A percentile compares a stretch with the other conserved stretches of the same genome.
Conservation (phyloP, 2,113 vertebrate species). For the Oophaga pumilio region DNA sequence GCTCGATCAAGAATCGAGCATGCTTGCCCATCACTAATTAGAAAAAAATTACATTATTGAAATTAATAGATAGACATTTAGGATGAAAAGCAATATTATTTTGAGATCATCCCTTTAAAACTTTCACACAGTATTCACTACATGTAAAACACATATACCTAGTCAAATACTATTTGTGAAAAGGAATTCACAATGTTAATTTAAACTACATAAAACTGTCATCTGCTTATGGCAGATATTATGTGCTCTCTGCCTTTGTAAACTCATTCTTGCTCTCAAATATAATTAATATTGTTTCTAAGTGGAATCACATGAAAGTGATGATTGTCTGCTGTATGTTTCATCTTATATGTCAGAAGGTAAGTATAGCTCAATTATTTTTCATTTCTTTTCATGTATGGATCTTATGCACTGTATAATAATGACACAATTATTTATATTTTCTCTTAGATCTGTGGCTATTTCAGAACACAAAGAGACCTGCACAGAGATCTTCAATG, state of each 20-base stretch:
- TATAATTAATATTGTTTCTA: constrained; percentile 50
- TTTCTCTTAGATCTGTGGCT: constrained; percentile 43
- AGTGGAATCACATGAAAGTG: constrained; percentile 45
- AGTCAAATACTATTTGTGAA: background rate
- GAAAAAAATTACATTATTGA: no score
- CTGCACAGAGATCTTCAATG: constrained; percentile 47
- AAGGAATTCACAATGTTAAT: background rate
- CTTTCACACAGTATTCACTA: background rate
- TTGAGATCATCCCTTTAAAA: background rate
- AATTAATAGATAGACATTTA: no score
- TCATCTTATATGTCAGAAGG: constrained; percentile 51
- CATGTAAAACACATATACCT: background rate
- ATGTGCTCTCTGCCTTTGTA: constrained; percentile 26
- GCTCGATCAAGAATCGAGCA: no score
- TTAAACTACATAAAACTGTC: background rate
- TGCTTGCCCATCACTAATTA: no score
- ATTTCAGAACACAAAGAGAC: constrained; percentile 37
- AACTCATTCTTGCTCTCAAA: constrained; percentile 11
- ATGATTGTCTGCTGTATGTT: constrained; percentile 39
- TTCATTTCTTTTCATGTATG: constrained; percentile 49
- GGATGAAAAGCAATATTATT: no score
- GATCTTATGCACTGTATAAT: constrained; percentile 45
- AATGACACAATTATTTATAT: constrained; percentile 51
- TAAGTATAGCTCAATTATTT: constrained; percentile 50
- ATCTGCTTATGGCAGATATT: background rate